Conservation (phyloP, 2,113 vertebrate species). For the Papio anubis region DNA sequence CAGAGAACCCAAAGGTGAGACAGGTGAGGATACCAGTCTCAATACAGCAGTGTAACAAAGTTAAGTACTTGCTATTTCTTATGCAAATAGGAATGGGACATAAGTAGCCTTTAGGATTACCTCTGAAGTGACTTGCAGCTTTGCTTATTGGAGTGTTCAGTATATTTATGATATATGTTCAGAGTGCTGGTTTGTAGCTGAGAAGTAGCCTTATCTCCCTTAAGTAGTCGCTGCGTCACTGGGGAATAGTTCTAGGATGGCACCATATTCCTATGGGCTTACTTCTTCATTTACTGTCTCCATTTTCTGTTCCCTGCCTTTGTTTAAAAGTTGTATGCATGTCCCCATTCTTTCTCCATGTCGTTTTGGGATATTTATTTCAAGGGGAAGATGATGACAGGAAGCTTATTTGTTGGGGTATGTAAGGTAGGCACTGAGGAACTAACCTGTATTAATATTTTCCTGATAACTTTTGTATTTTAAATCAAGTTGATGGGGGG, state of each 20-base stretch:
- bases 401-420: not conserved
- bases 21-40: not conserved
- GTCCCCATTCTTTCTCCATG: not conserved
- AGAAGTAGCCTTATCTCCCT: not conserved
- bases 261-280: not conserved
- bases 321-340: not conserved
- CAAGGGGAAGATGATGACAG: not conserved
- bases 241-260: not conserved
- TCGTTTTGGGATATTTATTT: conserved; percentile 32
- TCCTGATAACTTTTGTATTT: not conserved
- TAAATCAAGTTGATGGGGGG: not conserved
- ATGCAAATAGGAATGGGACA: not conserved
- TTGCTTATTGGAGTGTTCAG: not conserved
- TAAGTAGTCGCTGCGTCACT: not conserved
- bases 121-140: not conserved
- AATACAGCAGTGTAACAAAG: not conserved
- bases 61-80: not conserved
- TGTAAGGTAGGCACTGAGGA: not conserved
- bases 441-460: conserved; percentile 3
- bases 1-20: not conserved
- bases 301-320: not conserved
- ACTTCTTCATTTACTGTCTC: not conserved
- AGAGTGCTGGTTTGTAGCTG: not conserved
- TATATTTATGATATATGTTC: not conserved
- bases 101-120: not conserved